phyloP scores from a whole-genome alignment of 2,113 vertebrate species.

The Deroptyus accipitrinus region DNA sequence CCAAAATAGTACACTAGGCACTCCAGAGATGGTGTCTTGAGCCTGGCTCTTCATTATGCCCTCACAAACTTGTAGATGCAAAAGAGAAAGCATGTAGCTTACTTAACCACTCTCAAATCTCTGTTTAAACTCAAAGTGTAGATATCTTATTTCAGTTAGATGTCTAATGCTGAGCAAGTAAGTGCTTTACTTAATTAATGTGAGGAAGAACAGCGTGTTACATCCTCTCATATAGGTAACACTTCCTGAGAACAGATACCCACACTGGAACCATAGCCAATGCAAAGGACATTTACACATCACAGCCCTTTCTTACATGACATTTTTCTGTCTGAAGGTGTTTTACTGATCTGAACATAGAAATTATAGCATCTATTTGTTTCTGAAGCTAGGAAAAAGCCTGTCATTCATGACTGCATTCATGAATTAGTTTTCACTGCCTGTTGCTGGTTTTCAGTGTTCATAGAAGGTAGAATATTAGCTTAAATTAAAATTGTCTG shows the following conservation, averaged over 20 bases:
- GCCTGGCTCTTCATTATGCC: rapidly evolving
- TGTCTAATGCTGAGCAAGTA: not conserved
- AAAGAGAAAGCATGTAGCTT: not conserved
- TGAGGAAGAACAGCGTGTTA: not conserved
- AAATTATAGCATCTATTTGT: not conserved
- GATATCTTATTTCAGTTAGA: not conserved
- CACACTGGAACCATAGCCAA: not conserved
- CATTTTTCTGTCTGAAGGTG: not conserved
- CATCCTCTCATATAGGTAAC: not conserved
- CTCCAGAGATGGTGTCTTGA: not conserved
- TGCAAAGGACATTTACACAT: not conserved
- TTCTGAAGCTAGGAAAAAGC: not conserved
- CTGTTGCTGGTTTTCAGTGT: not conserved
- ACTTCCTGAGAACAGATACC: not conserved
- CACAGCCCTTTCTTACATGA: not conserved
- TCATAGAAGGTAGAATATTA: not conserved
- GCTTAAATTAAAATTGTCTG: not conserved
- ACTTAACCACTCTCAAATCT: not conserved
- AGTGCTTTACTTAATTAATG: not conserved
- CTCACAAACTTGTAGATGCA: not conserved
- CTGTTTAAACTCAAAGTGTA: not conserved
- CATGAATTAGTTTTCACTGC: not conserved
- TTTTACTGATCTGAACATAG: not conserved
- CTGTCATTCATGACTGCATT: not conserved
- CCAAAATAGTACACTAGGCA: not conserved